phyloP scores from a whole-genome alignment of 2,797 vertebrate genomes.

The Anguilla megastoma region DNA sequence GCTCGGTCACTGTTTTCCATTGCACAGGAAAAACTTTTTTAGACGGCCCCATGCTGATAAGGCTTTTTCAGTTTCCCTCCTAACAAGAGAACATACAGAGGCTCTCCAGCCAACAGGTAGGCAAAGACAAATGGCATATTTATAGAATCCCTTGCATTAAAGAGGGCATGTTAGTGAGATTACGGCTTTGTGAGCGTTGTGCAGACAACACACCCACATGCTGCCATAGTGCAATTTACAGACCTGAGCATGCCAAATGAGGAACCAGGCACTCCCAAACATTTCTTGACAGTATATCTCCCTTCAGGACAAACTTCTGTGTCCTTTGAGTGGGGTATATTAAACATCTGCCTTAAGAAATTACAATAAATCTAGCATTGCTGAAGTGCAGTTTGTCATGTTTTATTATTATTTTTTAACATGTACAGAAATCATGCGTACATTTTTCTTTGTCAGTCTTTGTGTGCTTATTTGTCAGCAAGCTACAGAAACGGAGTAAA shows the following conservation, averaged over 20 bases:
- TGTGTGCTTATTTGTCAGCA: too few relatives aligned
- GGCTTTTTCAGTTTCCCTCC: constrained; percentile 54
- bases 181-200: neutral
- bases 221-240: neutral
- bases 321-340: neutral
- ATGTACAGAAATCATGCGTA: neutral
- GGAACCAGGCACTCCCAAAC: neutral
- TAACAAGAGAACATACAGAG: constrained; percentile 49
- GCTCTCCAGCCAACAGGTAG: constrained; percentile 42
- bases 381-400: neutral
- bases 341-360: neutral
- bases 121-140: constrained; percentile 21
- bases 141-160: constrained; percentile 8
- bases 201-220: neutral
- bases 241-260: neutral
- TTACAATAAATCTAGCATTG: neutral
- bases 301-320: neutral
- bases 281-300: neutral
- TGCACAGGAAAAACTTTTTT: constrained; percentile 60
- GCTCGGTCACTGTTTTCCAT: constrained; percentile 58
- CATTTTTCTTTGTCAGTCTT: neutral
- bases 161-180: neutral
- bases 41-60: constrained; percentile 56
- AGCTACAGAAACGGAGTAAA: neutral
- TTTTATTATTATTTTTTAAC: neutral